phyloP scores from a whole-genome alignment of 2,888 invertebrate genomes.

The Ernsta delagoae region DNA sequence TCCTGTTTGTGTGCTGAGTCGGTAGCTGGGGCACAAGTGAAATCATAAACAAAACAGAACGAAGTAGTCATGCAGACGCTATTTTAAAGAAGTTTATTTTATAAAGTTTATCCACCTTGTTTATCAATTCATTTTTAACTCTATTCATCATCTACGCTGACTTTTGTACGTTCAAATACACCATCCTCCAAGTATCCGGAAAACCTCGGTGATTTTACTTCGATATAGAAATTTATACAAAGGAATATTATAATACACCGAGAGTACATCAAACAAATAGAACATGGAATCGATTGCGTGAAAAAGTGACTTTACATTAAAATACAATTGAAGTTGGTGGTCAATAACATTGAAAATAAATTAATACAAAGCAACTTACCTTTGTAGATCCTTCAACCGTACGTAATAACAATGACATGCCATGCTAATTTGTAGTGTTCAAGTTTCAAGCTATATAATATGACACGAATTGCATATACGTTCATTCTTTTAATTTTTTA shows the following conservation, averaged over 20 bases:
- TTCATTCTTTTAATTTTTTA: background rate
- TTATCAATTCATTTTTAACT: slow-evolving; percentile 47
- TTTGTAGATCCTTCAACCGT: slow-evolving; percentile 49
- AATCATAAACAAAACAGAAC: slow-evolving; percentile 77
- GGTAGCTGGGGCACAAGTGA: slow-evolving; percentile 78
- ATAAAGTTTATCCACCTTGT: slow-evolving; percentile 52
- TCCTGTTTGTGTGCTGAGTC: slow-evolving; percentile 80
- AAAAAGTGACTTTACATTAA: slow-evolving; percentile 47
- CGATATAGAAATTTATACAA: slow-evolving; percentile 37
- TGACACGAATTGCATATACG: slow-evolving; percentile 8
- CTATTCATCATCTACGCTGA: slow-evolving; percentile 36
- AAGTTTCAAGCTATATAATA: slow-evolving; percentile 13
- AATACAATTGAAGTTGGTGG: slow-evolving; percentile 41
- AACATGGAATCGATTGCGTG: slow-evolving; percentile 80
- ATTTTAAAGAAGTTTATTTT: slow-evolving; percentile 51
- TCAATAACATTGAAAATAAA: slow-evolving; percentile 40
- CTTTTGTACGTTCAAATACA: slow-evolving; percentile 46
- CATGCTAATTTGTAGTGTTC: slow-evolving; percentile 57
- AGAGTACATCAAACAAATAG: slow-evolving; percentile 57
- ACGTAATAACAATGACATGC: slow-evolving; percentile 53
- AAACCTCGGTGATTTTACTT: slow-evolving; percentile 11
- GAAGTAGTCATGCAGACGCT: slow-evolving; percentile 75
- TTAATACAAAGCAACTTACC: slow-evolving; percentile 66
- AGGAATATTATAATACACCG: slow-evolving; percentile 44
- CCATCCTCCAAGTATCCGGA: slow-evolving; percentile 81